Evolutionary conservation across 2,888 invertebrate species (phyloP).

Genomic region (Agriotes lineatus): DNA sequence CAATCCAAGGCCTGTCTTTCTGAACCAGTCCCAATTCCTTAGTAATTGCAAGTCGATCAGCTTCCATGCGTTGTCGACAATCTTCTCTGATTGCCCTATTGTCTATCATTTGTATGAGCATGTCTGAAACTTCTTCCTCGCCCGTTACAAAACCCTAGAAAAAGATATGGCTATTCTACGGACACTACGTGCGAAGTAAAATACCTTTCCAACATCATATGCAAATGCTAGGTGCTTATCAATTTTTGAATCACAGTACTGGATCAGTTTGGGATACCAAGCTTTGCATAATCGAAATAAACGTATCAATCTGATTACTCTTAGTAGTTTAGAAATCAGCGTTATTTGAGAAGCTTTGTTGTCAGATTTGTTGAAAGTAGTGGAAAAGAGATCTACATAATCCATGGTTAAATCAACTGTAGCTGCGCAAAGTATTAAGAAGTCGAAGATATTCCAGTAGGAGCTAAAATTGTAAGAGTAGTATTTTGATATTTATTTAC

Average conservation of each 20-base stretch:
- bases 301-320: constrained; percentile 62
- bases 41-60: constrained; percentile 65
- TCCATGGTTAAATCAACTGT: constrained; percentile 51
- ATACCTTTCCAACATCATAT: constrained; percentile 73
- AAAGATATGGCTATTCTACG: too few relatives aligned
- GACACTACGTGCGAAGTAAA: too few relatives aligned
- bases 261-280: constrained; percentile 67
- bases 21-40: constrained; percentile 70
- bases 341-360: constrained; percentile 5
- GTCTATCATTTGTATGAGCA: constrained; percentile 68
- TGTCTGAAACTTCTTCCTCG: constrained; percentile 71
- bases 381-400: constrained; percentile 9
- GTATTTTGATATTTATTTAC: not conserved
- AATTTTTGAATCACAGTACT: constrained; percentile 69
- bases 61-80: constrained; percentile 43
- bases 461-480: constrained; percentile 56
- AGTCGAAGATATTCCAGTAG: constrained; percentile 72
- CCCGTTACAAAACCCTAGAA: constrained; percentile 73
- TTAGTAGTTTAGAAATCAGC: constrained; percentile 49
- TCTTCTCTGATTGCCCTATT: constrained; percentile 57
- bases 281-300: constrained; percentile 60
- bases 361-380: constrained; percentile 2
- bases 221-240: constrained; percentile 72
- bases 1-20: constrained; percentile 72
- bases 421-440: constrained; percentile 69